Evolutionary conservation across 2,888 invertebrate species (phyloP), one percentile per base, ranked within the genome.

Genomic region (Branchellion lobata): DNA sequence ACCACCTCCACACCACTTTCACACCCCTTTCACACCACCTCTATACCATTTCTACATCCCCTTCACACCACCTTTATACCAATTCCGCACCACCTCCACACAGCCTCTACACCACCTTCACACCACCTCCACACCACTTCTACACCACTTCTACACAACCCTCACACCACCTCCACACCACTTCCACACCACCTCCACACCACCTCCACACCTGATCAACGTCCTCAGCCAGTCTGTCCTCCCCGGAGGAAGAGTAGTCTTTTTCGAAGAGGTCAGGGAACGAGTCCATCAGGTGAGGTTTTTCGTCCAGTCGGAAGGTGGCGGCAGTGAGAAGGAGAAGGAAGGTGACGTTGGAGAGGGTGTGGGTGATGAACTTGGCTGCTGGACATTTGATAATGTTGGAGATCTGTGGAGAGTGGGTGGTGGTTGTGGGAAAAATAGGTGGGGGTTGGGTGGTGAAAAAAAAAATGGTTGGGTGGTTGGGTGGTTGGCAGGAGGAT

Each of bases 301-400:
- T 57, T 29, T 79, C 80, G 68, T 81, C 80, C 61, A 81, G 77
- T 27, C 81, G 27, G 84, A 91, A 90, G 84, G 92, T 92, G 69
- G 92, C 92, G 75, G 92, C 90, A 21, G 91, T 85, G 81, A 92
- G 89, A 81, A 92, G 86, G 1, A 90, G 84, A 74, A 92, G 89
- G 87, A 92, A 93, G 81, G 92, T 87, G 79, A 91, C 85, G 85
- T 92, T 92, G 21, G 91, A 90, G 24, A 92, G 90, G 5, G 90
- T 89, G 84, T 91, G 91, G 77, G 91, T 92, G 83, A 93, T 90
- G 88, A 92, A 91, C 87, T 92, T 91, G 86, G 92, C 92, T 82
- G 92, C 89, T 36, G 92, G 92, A 84, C 91, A 88, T 88, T 88
- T 65, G 85, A 87, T 85, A 27, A 86, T 84, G 81, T 85, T 85